Evolutionary conservation across 1,140 invertebrate genomes (phyloP).

Genomic region (Pentalonia nigronervosa): DNA sequence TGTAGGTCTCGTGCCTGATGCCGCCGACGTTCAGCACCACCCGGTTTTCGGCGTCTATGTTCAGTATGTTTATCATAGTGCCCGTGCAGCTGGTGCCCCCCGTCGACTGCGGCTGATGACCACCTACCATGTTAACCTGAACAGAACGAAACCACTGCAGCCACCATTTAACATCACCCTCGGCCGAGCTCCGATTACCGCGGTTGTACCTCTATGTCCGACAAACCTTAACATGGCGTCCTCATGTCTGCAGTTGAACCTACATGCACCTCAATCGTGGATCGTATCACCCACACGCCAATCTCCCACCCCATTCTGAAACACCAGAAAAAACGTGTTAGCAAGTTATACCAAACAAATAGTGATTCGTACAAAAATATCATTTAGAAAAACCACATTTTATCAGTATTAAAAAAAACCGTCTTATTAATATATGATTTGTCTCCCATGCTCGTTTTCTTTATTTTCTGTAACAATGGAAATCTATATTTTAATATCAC

Average conservation of each 20-base stretch:
- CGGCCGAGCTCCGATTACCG: background rate
- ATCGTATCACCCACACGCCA: background rate
- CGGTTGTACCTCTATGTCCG: background rate
- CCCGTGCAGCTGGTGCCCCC: constrained; percentile 33
- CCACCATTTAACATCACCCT: background rate
- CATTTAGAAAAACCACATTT: background rate
- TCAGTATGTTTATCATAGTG: constrained; percentile 75
- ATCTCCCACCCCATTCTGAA: constrained; percentile 43
- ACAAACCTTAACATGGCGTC: constrained; percentile 29
- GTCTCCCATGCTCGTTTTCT: background rate
- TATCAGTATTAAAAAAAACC: background rate
- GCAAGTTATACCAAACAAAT: background rate
- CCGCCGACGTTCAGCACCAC: constrained; percentile 98
- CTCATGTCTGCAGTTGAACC: background rate
- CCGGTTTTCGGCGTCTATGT: constrained; percentile 94
- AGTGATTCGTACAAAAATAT: background rate
- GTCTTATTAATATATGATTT: background rate
- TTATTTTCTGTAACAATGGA: background rate
- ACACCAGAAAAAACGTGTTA: background rate
- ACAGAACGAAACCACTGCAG: background rate
- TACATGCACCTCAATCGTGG: background rate
- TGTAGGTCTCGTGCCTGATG: constrained; percentile 96
- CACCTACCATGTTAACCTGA: constrained; percentile 50
- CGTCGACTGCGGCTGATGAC: constrained; percentile 49
- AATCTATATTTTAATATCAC: background rate